Evolutionary conservation across 1,140 invertebrate genomes (phyloP), one percentile per base, ranked within the genome.

Genomic region (Leptinotarsa defecta): DNA sequence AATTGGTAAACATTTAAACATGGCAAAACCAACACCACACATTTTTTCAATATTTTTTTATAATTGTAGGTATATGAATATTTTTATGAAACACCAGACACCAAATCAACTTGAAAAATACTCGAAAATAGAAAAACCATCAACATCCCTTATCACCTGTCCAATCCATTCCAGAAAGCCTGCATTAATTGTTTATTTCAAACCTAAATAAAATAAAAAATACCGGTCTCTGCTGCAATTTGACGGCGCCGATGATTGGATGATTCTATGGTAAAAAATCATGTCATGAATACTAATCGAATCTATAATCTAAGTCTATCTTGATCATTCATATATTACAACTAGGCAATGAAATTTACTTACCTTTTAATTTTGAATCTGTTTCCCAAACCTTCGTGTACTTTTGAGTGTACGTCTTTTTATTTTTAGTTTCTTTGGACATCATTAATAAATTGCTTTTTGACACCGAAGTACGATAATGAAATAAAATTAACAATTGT

Each of bases 361-460:
- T 63, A 63, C 61, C 11, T 63, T 63, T 63, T 63, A 63, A 22
- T 19, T 63, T 11, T 63, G 61, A 22, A 63, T 63, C 61, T 63
- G 61, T 63, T 63, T 63, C 61, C 61, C 61, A 63, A 63, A 63
- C 22, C 61, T 63, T 63, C 61, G 61, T 63, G 61, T 63, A 63
- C 11, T 63, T 63, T 22, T 63, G 61, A 22, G n/a, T 63, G 61
- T 63, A 63, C 61, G 22, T 63, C 22, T 63, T 63, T 34, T 34
- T 34, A 34, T 34, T 34, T 34, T 34, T 34, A 34, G 34, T 34
- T 34, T 34, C 34, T 8, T 34, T 34, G 34, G 8, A 8, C 34
- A 34, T 34, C 34, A 34, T 34, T 34, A 34, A 34, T 34, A 34
- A 34, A 34, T 34, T 34, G 34, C 34, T 34, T 34, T 8, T 34